These are phyloP conservation scores for Xylota segnis DNA, from an alignment of 2,888 invertebrate genomes.

Conservation along the genomic window DNA sequence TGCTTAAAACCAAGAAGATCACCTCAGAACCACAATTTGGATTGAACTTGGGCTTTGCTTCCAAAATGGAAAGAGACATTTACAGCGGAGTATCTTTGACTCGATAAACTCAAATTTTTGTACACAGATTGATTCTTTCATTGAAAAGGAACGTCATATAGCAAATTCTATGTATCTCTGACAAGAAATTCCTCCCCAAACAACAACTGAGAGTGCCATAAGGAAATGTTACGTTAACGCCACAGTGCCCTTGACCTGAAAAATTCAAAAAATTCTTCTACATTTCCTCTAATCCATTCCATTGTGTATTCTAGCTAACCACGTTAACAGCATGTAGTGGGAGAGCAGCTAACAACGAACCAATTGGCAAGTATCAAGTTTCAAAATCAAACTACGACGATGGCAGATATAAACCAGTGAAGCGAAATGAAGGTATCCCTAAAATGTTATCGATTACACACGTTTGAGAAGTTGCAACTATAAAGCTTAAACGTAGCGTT, in stretches of 20 bases:
- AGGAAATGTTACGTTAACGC: constrained; percentile 47
- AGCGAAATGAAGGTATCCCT: constrained; percentile 81
- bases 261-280: not conserved
- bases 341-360: constrained; percentile 44
- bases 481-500: constrained; percentile 34
- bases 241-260: constrained; percentile 4
- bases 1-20: too few species aligned
- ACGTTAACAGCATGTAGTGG: constrained; percentile 59
- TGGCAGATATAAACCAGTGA: constrained; percentile 80
- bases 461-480: constrained; percentile 46
- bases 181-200: not conserved
- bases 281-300: not conserved
- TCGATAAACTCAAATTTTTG: too few species aligned
- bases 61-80: too few species aligned
- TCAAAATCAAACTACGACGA: constrained; percentile 77
- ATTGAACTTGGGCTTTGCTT: too few species aligned
- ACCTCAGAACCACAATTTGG: too few species aligned
- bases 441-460: constrained; percentile 59
- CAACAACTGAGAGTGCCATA: too few species aligned
- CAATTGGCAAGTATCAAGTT: constrained; percentile 82
- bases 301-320: constrained; percentile 42
- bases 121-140: not conserved
- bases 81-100: too few species aligned
- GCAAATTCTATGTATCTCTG: not conserved
- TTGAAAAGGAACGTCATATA: not conserved